These are phyloP conservation scores for Rhegmatorhina hoffmannsi DNA, from an alignment of 2,113 vertebrate species.

Conservation along the genomic window DNA sequence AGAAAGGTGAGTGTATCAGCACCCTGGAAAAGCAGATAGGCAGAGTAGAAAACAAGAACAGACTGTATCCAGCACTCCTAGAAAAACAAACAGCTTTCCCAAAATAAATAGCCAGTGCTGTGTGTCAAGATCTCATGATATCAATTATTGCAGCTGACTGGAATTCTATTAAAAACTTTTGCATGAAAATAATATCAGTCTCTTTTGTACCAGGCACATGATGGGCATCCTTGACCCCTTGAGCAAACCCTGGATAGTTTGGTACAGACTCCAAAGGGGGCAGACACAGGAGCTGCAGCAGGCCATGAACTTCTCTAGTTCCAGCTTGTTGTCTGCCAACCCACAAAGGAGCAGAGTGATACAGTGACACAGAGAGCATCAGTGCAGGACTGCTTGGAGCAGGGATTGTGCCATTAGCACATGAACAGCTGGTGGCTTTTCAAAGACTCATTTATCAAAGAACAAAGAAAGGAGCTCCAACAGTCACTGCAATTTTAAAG, in stretches of 20 bases:
- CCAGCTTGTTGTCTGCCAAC: background rate
- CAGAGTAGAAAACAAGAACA: background rate
- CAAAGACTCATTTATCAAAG: background rate
- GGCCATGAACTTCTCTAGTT: background rate
- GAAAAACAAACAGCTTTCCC: background rate
- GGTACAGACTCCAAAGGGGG: background rate
- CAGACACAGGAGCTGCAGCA: background rate
- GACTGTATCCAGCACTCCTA: background rate
- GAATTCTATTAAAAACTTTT: background rate
- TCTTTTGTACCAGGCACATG: background rate
- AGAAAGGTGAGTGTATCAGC: background rate
- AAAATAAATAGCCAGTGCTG: background rate
- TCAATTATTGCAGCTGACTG: slow-evolving; percentile 14
- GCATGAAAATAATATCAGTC: background rate
- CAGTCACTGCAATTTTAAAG: background rate
- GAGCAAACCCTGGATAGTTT: background rate
- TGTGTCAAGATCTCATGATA: background rate
- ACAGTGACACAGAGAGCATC: too few species aligned
- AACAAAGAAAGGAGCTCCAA: background rate
- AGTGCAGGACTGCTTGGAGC: background rate
- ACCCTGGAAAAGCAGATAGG: background rate
- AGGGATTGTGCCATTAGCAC: fast-evolving
- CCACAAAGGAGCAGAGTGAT: background rate
- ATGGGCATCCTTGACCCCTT: fast-evolving
- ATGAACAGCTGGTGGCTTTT: fast-evolving